These are phyloP conservation scores for Pterostichus madidus DNA, from an alignment of 2,888 invertebrate species.

Conservation along the genomic window DNA sequence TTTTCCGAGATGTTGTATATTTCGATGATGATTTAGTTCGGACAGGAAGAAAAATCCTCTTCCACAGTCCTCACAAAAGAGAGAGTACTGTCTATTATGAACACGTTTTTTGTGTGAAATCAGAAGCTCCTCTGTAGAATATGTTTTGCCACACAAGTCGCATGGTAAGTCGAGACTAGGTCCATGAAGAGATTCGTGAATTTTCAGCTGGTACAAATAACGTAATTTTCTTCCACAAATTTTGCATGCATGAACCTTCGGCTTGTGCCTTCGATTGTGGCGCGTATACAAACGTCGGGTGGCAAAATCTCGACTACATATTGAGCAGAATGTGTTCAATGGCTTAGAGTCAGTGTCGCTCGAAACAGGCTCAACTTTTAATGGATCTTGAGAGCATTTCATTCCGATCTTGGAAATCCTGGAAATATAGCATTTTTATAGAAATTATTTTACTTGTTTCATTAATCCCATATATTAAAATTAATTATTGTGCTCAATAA, in stretches of 20 bases:
- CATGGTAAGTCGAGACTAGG: constrained; percentile 76
- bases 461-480: too few species aligned
- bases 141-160: constrained; percentile 79
- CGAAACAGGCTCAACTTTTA: constrained; percentile 15
- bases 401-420: constrained; percentile 8
- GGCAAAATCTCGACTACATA: constrained; percentile 68
- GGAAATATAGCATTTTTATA: constrained; percentile 48
- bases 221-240: constrained; percentile 30
- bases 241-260: constrained; percentile 31
- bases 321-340: constrained; percentile 57
- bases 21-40: constrained; percentile 3
- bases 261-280: constrained; percentile 9
- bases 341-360: constrained; percentile 68
- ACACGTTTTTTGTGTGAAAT: constrained; percentile 3
- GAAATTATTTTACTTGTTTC: neutral
- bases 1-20: neutral
- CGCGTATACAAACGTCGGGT: constrained; percentile 64
- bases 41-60: constrained; percentile 1
- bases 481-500: too few species aligned
- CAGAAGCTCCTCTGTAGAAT: constrained; percentile 72
- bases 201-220: constrained; percentile 28
- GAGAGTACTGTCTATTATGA: constrained; percentile 22
- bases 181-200: constrained; percentile 26
- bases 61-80: constrained; percentile 27
- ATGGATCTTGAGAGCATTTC: constrained; percentile 15